These are phyloP conservation scores for Glaucidium brasilianum DNA, from an alignment of 2,113 vertebrate genomes.

Conservation along the genomic window DNA sequence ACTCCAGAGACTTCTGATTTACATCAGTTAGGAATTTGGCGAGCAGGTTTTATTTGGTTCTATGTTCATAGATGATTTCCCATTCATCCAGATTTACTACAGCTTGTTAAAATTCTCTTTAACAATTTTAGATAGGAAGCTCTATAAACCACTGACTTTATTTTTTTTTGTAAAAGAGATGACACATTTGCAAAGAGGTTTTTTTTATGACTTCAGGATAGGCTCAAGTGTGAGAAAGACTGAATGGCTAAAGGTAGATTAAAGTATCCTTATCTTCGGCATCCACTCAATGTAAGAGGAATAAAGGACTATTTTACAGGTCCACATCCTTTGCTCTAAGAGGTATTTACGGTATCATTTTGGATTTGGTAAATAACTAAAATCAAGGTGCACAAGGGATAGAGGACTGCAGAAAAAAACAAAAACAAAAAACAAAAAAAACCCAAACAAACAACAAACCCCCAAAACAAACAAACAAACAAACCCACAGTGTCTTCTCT, in stretches of 20 bases:
- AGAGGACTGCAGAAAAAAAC: background rate
- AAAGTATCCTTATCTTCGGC: background rate
- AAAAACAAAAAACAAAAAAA: no score
- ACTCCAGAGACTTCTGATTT: constrained; percentile 56
- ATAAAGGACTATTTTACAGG: background rate
- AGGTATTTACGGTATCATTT: background rate
- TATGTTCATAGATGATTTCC: constrained; percentile 47
- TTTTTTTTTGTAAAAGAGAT: background rate
- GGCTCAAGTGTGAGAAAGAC: background rate
- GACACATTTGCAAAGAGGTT: background rate
- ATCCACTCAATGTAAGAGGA: background rate
- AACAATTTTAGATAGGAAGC: constrained; percentile 27
- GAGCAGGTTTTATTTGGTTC: constrained; percentile 42
- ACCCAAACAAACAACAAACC: no score
- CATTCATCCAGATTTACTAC: constrained; percentile 46
- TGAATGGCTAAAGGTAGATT: background rate
- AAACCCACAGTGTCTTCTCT: background rate
- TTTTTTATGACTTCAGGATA: background rate
- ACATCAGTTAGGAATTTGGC: constrained; percentile 56
- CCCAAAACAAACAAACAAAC: no score
- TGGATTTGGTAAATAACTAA: background rate
- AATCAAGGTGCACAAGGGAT: background rate
- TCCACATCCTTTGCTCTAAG: background rate
- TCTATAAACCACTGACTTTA: background rate
- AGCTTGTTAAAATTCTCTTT: constrained; percentile 29